Percentiles rank a stretch among this genome's conserved stretches.
Conservation (phyloP, 2,888 invertebrate genomes). For the Mylabris sibirica region DNA sequence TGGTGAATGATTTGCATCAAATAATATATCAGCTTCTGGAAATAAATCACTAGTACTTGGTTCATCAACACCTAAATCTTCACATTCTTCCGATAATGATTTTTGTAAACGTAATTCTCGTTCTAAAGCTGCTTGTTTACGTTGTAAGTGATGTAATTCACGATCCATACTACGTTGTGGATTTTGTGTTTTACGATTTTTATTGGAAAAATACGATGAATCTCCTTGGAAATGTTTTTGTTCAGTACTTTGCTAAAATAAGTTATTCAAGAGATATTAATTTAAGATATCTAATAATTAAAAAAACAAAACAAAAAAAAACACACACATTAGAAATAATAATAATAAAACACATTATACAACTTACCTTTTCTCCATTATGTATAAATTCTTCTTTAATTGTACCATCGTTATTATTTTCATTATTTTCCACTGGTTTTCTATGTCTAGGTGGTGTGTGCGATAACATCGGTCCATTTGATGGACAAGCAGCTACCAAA, state of each 20-base stretch:
- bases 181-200: slow-evolving; percentile 52
- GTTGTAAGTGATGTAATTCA: slow-evolving; percentile 57
- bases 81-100: slow-evolving; percentile 80
- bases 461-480: slow-evolving; percentile 60
- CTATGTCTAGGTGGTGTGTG: slow-evolving; percentile 56
- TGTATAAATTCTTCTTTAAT: slow-evolving; percentile 55
- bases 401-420: slow-evolving; percentile 48
- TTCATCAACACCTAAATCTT: slow-evolving; percentile 80
- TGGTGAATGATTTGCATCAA: slow-evolving; percentile 76
- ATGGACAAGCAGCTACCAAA: slow-evolving; percentile 58
- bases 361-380: slow-evolving; percentile 56
- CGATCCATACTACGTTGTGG: slow-evolving; percentile 52
- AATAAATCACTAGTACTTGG: slow-evolving; percentile 82
- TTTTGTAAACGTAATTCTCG: slow-evolving; percentile 70
- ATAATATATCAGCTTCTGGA: slow-evolving; percentile 77
- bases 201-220: slow-evolving; percentile 53
- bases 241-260: slow-evolving; percentile 43
- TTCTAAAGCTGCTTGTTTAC: slow-evolving; percentile 65
- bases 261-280: too few relatives aligned
- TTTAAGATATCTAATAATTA: too few relatives aligned
- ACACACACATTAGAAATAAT: neutral
- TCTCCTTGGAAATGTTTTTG: slow-evolving; percentile 51
- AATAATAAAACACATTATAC: neutral
- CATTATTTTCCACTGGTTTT: slow-evolving; percentile 51
- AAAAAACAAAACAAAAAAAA: slow-evolving; percentile 1